Percentiles rank a stretch among this genome's conserved stretches.
phyloP scores from a whole-genome alignment of 2,797 vertebrate genomes.

The Pelobates cultripes region DNA sequence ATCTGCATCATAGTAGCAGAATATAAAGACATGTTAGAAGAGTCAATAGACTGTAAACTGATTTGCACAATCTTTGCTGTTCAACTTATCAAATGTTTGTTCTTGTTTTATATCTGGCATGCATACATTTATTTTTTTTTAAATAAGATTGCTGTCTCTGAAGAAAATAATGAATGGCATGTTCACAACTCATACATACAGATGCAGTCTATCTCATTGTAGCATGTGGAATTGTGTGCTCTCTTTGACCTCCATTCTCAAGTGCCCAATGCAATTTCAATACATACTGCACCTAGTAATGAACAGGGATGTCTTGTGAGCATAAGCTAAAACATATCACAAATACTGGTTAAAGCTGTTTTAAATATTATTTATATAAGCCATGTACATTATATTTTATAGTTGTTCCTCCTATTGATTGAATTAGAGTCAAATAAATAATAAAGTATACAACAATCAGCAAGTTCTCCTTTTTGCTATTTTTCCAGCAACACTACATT shows the following conservation, averaged over 20 bases:
- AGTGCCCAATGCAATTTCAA: constrained; percentile 7
- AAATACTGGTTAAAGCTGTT: background rate
- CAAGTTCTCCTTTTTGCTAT: too few species aligned
- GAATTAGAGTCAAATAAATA: too few species aligned
- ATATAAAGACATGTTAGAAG: too few species aligned
- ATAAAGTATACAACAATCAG: too few species aligned
- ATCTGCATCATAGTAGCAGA: too few species aligned
- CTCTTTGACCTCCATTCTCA: background rate
- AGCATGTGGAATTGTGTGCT: background rate
- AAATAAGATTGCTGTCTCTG: background rate
- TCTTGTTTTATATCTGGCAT: background rate
- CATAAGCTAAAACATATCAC: background rate
- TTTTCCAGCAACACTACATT: too few species aligned
- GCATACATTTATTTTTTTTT: background rate
- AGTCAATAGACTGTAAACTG: too few species aligned
- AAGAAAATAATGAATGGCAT: background rate
- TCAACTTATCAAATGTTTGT: too few species aligned
- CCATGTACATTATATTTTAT: background rate
- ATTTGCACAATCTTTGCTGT: too few species aligned
- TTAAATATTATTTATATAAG: too few species aligned
- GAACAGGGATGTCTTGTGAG: background rate
- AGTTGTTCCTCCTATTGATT: too few species aligned
- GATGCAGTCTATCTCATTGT: background rate
- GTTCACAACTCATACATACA: background rate
- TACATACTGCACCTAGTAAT: background rate